Evolutionary conservation across 2,888 invertebrate species (phyloP).

Genomic region (Limenitis camilla): DNA sequence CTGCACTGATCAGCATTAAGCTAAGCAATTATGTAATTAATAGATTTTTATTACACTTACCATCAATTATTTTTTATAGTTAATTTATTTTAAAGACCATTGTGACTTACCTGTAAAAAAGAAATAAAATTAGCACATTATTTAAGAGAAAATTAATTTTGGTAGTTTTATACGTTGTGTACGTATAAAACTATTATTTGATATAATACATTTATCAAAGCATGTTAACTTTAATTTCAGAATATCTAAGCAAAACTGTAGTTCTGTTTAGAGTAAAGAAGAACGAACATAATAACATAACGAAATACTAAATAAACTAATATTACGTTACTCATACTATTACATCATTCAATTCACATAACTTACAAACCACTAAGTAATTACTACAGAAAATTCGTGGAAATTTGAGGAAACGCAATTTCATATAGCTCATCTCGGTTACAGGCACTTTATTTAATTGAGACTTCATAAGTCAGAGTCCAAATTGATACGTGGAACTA

Average conservation of each 20-base stretch:
- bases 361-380: constrained; percentile 2
- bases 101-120: constrained; percentile 13
- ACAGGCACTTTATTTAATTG: constrained; percentile 16
- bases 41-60: background rate
- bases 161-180: too few relatives aligned
- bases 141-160: background rate
- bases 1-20: too few relatives aligned
- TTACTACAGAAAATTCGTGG: constrained; percentile 10
- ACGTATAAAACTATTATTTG: too few relatives aligned
- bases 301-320: background rate
- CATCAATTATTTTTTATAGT: too few relatives aligned
- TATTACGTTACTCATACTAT: background rate
- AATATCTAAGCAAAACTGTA: too few relatives aligned
- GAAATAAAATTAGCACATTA: background rate
- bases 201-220: too few relatives aligned
- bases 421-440: constrained; percentile 9
- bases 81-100: background rate
- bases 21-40: too few relatives aligned
- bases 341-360: background rate
- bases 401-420: constrained; percentile 8
- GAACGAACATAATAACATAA: too few relatives aligned
- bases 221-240: too few relatives aligned
- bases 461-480: background rate
- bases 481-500: background rate
- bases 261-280: too few relatives aligned